Conservation (phyloP, 2,113 vertebrate species). For the Labeo catla region DNA sequence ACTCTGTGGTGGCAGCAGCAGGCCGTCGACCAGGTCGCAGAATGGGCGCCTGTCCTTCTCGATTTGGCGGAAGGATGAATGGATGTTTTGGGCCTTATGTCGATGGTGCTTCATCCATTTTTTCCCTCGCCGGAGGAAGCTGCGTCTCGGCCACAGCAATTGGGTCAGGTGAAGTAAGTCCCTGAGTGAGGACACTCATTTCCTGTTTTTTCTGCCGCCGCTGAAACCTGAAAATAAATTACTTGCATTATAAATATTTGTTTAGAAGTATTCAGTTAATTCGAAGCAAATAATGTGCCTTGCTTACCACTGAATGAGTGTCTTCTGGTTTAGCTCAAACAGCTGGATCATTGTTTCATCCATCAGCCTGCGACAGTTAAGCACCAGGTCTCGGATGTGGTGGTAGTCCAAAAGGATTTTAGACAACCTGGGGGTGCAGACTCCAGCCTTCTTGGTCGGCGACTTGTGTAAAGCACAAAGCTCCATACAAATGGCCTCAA, state of each 20-base stretch:
- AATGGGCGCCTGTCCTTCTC: conserved; percentile 5
- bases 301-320: conserved; percentile 26
- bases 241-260: background rate
- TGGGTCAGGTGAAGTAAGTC: conserved; percentile 14
- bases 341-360: conserved; percentile 28
- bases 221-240: conserved; percentile 14
- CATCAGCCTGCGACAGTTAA: conserved; percentile 4
- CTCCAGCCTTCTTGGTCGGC: conserved; percentile 8
- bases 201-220: conserved; percentile 2
- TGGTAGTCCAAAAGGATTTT: conserved; percentile 20
- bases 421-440: conserved; percentile 16
- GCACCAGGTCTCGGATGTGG: conserved; percentile 18
- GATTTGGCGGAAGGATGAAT: conserved; percentile 21
- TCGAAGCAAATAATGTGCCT: background rate
- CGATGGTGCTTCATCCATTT: background rate
- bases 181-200: conserved; percentile 24
- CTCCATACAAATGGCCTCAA: conserved; percentile 31
- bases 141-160: background rate
- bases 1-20: background rate
- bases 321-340: conserved; percentile 20
- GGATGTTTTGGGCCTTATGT: conserved; percentile 14
- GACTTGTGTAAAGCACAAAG: conserved; percentile 24
- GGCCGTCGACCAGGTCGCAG: conserved; percentile 20
- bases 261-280: background rate
- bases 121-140: background rate